Percentiles rank a stretch among this genome's conserved stretches.
Conservation (phyloP, 2,113 vertebrate genomes). For the Ramphastos sulfuratus region DNA sequence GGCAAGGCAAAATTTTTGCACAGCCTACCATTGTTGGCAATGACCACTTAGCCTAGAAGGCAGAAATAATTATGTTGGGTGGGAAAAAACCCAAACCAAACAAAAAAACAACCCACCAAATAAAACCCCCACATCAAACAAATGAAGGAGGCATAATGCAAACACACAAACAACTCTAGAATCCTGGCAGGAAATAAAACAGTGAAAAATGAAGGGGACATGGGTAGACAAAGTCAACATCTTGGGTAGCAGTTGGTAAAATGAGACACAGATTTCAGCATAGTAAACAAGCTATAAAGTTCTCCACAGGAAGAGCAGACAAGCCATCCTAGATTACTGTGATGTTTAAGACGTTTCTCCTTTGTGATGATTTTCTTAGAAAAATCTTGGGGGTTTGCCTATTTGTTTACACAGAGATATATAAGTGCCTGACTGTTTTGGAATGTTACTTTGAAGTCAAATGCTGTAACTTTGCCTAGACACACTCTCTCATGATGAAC, state of each 20-base stretch:
- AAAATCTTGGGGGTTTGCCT: neutral
- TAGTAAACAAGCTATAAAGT: constrained; percentile 56
- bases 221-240: constrained; percentile 49
- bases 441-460: constrained; percentile 27
- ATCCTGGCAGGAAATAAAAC: constrained; percentile 26
- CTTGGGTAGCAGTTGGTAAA: constrained; percentile 64
- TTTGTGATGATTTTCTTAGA: constrained; percentile 6
- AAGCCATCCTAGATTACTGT: neutral
- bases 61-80: neutral
- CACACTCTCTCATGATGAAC: neutral
- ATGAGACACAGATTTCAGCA: constrained; percentile 56
- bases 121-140: neutral
- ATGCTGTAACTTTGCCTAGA: constrained; percentile 1
- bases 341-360: constrained; percentile 13
- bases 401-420: constrained; percentile 18
- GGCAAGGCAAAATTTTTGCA: neutral
- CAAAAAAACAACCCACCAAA: neutral
- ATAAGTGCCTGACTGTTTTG: neutral
- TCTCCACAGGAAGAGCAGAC: constrained; percentile 45
- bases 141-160: neutral
- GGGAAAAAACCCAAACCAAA: neutral
- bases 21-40: neutral
- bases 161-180: neutral
- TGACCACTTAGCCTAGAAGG: neutral
- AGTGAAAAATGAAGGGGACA: constrained; percentile 25